phyloP scores from a whole-genome alignment of 2,113 vertebrate species.

The Psilopsiagon aymara region DNA sequence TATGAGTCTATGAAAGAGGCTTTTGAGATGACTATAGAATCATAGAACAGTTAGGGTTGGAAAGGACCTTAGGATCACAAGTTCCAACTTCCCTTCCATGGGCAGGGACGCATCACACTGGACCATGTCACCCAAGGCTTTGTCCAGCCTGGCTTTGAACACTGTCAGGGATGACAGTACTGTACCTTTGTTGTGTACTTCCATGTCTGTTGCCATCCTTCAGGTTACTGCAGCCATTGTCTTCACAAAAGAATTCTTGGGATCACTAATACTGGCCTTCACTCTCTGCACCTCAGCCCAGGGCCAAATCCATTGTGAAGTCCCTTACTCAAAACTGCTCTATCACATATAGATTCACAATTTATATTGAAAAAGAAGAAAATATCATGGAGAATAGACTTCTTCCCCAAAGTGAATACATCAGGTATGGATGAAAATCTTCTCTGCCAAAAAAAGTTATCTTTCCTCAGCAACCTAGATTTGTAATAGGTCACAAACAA shows the following conservation, averaged over 20 bases:
- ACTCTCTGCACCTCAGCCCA: not conserved
- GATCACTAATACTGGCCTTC: not conserved
- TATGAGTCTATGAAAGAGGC: no score
- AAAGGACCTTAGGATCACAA: not conserved
- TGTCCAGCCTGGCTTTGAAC: not conserved
- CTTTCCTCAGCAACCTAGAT: not conserved
- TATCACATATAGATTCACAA: not conserved
- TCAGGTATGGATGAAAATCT: not conserved
- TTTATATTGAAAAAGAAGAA: not conserved
- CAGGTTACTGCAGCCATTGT: not conserved
- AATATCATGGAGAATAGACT: not conserved
- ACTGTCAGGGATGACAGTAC: not conserved
- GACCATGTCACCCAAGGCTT: not conserved
- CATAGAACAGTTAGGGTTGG: not conserved
- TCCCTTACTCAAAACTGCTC: not conserved
- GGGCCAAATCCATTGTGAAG: not conserved
- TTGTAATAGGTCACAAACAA: not conserved
- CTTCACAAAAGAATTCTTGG: not conserved
- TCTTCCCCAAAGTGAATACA: not conserved
- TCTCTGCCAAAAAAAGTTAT: not conserved
- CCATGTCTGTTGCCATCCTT: not conserved
- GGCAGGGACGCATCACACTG: not conserved
- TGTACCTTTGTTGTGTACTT: not conserved
- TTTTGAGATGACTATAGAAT: not conserved
- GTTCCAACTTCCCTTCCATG: not conserved